Evolutionary conservation across 2,797 vertebrate genomes (phyloP).

Genomic region (Crenuchus spilurus): DNA sequence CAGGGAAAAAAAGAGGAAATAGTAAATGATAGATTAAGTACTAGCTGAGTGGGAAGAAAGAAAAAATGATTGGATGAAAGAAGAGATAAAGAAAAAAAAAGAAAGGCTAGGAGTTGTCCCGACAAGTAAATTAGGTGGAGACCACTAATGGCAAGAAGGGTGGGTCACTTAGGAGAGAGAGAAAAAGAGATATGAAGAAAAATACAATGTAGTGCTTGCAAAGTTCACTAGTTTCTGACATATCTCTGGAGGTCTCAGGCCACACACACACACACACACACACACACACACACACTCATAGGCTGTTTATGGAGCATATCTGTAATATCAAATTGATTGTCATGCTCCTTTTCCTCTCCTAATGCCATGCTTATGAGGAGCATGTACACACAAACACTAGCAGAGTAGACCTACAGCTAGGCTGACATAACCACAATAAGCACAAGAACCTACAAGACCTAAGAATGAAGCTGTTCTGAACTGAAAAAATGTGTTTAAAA

Average conservation of each 20-base stretch:
- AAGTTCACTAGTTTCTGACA: not conserved
- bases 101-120: not conserved
- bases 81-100: constrained; percentile 19
- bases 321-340: constrained; percentile 20
- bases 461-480: not conserved
- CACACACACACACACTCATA: constrained; percentile 11
- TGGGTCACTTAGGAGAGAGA: not conserved
- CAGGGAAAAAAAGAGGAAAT: not conserved
- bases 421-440: not conserved
- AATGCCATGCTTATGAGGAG: constrained; percentile 13
- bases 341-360: constrained; percentile 15
- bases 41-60: too few species aligned
- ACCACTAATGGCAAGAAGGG: constrained; percentile 13
- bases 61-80: not conserved
- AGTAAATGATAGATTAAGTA: too few species aligned
- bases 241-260: constrained; percentile 24
- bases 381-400: not conserved
- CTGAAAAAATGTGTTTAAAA: too few species aligned
- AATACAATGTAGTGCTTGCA: not conserved
- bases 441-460: not conserved
- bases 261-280: constrained; percentile 45
- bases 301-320: constrained; percentile 17
- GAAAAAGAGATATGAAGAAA: constrained; percentile 1
- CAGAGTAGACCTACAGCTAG: not conserved
- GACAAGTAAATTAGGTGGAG: constrained; percentile 33